Conservation (phyloP, 2,113 vertebrate genomes). For the Psittacula cyanocephala region DNA sequence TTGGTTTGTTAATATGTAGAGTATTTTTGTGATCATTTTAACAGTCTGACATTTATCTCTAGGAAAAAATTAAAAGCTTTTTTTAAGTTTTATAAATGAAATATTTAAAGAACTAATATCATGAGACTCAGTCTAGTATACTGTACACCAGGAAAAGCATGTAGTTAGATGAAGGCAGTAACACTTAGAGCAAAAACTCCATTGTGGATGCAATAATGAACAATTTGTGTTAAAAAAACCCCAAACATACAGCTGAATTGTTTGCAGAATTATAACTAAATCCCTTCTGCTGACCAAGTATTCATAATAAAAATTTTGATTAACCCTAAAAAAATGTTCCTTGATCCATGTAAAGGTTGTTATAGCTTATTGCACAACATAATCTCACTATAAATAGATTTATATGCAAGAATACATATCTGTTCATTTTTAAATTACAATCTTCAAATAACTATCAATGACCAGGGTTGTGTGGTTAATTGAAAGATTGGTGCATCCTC, state of each 20-base stretch:
- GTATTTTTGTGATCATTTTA: background rate
- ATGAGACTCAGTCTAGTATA: background rate
- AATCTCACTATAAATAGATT: background rate
- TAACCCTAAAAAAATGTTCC: background rate
- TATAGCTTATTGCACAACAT: background rate
- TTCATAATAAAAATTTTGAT: background rate
- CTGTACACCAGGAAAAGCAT: background rate
- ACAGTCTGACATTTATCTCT: background rate
- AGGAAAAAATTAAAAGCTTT: background rate
- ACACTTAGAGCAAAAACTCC: background rate
- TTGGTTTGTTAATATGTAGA: background rate
- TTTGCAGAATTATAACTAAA: background rate
- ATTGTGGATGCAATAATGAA: background rate
- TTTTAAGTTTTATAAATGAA: background rate
- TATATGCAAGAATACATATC: background rate
- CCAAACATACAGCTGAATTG: background rate
- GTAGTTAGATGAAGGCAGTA: background rate
- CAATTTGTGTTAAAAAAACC: background rate
- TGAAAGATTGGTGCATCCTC: background rate
- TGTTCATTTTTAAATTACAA: background rate
- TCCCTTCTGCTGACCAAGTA: fast-evolving
- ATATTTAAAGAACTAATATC: background rate
- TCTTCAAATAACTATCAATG: background rate
- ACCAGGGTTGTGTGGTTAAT: background rate
- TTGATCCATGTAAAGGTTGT: background rate